A percentile compares a stretch with the other conserved stretches of the same genome.
Conservation (phyloP, 2,797 vertebrate species). For the Argentina silus region DNA sequence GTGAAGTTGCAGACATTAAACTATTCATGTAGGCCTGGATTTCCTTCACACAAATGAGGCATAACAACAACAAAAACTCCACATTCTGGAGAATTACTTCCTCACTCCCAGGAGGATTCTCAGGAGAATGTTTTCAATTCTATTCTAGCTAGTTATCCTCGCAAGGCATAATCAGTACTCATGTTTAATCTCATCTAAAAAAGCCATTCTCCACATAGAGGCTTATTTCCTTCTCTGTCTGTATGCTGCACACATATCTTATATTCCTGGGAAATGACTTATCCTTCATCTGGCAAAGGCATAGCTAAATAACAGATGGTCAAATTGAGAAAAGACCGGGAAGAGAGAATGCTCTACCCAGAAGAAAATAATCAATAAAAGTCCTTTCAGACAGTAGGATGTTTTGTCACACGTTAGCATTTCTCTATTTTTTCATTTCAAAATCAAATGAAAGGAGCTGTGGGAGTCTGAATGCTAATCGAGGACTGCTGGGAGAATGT, state of each 20-base stretch:
- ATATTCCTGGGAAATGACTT: constrained; percentile 27
- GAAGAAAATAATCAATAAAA: constrained; percentile 70
- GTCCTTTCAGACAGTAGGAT: constrained; percentile 70
- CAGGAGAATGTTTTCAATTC: no score
- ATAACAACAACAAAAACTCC: background rate
- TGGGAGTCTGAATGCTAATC: constrained; percentile 52
- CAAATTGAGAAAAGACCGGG: constrained; percentile 56
- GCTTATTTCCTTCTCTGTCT: constrained; percentile 29
- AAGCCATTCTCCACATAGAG: constrained; percentile 19
- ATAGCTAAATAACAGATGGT: constrained; percentile 59
- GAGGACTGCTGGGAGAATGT: constrained; percentile 36
- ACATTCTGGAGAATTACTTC: no score
- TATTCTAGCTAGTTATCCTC: no score
- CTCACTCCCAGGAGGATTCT: no score
- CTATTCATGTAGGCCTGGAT: no score
- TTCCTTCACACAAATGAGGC: no score
- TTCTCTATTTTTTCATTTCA: constrained; percentile 19
- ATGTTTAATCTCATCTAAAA: constrained; percentile 12
- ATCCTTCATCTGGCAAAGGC: constrained; percentile 33
- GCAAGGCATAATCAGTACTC: background rate
- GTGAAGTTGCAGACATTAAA: no score
- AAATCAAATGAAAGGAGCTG: constrained; percentile 59
- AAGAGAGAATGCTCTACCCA: constrained; percentile 32
- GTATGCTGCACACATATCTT: constrained; percentile 14
- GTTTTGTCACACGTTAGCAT: constrained; percentile 53